These are phyloP conservation scores for Aspidoscelis tigris DNA, from an alignment of 2,113 vertebrate species.

Conservation along the genomic window DNA sequence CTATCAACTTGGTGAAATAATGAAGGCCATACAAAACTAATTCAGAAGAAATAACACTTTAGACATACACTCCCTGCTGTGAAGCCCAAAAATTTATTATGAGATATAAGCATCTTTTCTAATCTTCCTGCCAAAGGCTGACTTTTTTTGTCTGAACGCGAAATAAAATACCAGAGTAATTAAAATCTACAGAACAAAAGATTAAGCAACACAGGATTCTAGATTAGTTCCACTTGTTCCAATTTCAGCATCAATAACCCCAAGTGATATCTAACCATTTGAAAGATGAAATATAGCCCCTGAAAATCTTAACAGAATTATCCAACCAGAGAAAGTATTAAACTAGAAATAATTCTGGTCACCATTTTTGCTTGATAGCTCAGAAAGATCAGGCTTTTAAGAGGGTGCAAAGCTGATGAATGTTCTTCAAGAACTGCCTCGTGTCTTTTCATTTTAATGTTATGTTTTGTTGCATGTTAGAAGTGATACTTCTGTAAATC, in stretches of 20 bases:
- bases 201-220: slow-evolving; percentile 48
- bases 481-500: no score
- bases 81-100: slow-evolving; percentile 34
- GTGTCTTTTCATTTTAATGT: slow-evolving; percentile 9
- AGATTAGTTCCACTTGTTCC: slow-evolving; percentile 58
- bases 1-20: slow-evolving; percentile 43
- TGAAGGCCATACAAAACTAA: slow-evolving; percentile 20
- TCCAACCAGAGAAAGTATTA: slow-evolving; percentile 26
- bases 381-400: slow-evolving; percentile 31
- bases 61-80: not conserved
- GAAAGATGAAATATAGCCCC: slow-evolving; percentile 46
- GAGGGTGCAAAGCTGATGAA: not conserved
- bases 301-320: slow-evolving; percentile 57
- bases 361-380: slow-evolving; percentile 8
- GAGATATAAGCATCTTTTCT: slow-evolving; percentile 44
- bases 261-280: slow-evolving; percentile 35
- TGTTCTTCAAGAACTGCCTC: not conserved
- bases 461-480: slow-evolving; percentile 26
- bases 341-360: slow-evolving; percentile 42
- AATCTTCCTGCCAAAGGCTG: slow-evolving; percentile 49
- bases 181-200: slow-evolving; percentile 60
- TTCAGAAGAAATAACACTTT: slow-evolving; percentile 38
- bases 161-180: slow-evolving; percentile 55
- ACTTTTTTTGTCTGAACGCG: slow-evolving; percentile 30
- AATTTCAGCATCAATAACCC: slow-evolving; percentile 46